phyloP scores from a whole-genome alignment of 1,140 invertebrate species.

The Solenopsis fugax region DNA sequence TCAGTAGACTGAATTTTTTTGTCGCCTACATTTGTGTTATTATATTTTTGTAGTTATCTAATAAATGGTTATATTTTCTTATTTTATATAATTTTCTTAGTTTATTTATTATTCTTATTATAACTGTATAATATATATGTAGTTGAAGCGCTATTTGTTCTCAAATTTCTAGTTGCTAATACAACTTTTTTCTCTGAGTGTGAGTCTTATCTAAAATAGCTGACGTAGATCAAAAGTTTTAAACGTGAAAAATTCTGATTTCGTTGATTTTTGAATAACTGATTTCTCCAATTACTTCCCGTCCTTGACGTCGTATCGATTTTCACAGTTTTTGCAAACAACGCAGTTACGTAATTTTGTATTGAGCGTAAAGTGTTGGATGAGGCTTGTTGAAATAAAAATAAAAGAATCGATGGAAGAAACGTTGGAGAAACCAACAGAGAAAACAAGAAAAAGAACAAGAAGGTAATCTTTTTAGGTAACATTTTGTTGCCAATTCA shows the following conservation, averaged over 20 bases:
- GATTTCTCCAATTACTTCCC: background rate
- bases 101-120: too few relatives aligned
- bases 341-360: conserved; percentile 1
- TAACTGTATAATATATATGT: too few relatives aligned
- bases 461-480: background rate
- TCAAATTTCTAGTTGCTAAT: too few relatives aligned
- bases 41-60: too few relatives aligned
- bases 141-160: too few relatives aligned
- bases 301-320: conserved; percentile 5
- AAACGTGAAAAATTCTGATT: background rate
- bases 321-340: conserved; percentile 17
- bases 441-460: background rate
- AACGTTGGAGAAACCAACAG: background rate
- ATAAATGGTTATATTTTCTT: too few relatives aligned
- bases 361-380: background rate
- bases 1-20: too few relatives aligned
- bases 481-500: conserved; percentile 1
- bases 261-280: background rate
- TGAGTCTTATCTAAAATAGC: background rate
- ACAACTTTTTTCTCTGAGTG: too few relatives aligned
- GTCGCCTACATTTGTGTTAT: too few relatives aligned
- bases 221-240: background rate
- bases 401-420: background rate
- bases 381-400: background rate
- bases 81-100: too few relatives aligned